Base-by-base conservation (phyloP, 2,888 invertebrate species). In the Perizoma affinitatum region DNA sequence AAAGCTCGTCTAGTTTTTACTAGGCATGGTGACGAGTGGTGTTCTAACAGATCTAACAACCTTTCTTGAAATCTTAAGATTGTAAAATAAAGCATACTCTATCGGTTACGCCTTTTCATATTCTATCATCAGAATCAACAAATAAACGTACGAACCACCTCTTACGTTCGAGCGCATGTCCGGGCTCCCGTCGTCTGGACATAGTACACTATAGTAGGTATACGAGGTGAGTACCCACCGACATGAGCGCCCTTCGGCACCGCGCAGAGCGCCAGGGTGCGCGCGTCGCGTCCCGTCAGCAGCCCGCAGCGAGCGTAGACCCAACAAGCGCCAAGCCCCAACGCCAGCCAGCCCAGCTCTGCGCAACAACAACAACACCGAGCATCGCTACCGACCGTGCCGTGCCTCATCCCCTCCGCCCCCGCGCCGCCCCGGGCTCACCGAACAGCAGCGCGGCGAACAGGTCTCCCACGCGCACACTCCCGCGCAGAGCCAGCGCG, bases 401-500 rank as follows among this genome's bases (percentile, higher is more conserved):
- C 38, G 38, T 7, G 38, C 38, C 6, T 4, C 22, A 22, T 3
- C 22, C 3, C 22, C 36, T 54, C 38, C 52, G 34, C 34, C 42
- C 7, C 33, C 34, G n/a, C 22, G 6, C 11, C 33, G n/a, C 35
- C 6, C 34, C n/a, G 6, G 11, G 68, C 70, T 67, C 58, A 79
- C 79, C 79, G 22, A 75, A 65, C 44, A 65, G 44, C 52, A 79
- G 53, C 54, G 70, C 69, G 6, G 68, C 68, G 9, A 75, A 47
- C 59, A 79, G 66, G 59, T 78, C 75, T 5, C 56, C 54, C 7
- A 69, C 54, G 45, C 78, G 72, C 56, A 87, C 58, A 41, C 76
- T 72, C 35, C 87, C 87, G 53, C 61, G 82, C 87, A 5, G 80
- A 83, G 48, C 56, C 56, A 87, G 69, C 44, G 81, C 71, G 63